These are phyloP conservation scores for Vanessa tameamea DNA, from an alignment of 1,140 invertebrate species.

Conservation along the genomic window DNA sequence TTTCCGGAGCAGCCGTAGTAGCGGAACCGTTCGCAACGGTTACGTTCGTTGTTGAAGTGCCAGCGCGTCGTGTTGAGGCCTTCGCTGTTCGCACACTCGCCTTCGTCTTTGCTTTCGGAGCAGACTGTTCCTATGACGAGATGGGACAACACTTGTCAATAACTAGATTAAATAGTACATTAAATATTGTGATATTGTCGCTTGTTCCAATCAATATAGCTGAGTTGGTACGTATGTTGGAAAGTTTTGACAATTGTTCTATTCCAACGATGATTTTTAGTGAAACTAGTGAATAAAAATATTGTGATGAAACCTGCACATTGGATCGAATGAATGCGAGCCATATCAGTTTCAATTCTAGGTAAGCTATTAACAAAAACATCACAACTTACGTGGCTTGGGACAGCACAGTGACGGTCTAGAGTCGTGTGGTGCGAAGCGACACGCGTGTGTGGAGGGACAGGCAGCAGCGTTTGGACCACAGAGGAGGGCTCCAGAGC, in stretches of 20 bases:
- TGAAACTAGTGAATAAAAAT: no score
- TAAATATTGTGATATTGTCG: no score
- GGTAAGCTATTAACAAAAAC: no score
- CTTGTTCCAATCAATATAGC: no score
- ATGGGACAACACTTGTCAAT: neutral
- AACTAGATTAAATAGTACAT: no score
- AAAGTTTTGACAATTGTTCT: no score
- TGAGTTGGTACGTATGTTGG: no score
- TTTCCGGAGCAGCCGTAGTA: constrained; percentile 90
- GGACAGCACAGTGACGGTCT: constrained; percentile 87
- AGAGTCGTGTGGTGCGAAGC: constrained; percentile 89
- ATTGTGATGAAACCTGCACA: no score
- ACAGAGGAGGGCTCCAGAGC: constrained; percentile 83
- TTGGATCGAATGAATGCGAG: no score
- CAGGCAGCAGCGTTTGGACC: constrained; percentile 87
- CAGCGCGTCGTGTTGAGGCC: constrained; percentile 83
- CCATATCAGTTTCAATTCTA: neutral
- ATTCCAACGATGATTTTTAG: no score
- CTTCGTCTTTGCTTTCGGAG: constrained; percentile 85
- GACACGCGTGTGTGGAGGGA: constrained; percentile 91
- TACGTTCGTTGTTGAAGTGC: constrained; percentile 89
- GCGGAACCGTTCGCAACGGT: constrained; percentile 86
- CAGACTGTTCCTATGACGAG: constrained; percentile 87
- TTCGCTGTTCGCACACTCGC: constrained; percentile 56
- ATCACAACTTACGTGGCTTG: constrained; percentile 84